Conservation (phyloP, 2,113 vertebrate genomes). For the Mustela nigripes region DNA sequence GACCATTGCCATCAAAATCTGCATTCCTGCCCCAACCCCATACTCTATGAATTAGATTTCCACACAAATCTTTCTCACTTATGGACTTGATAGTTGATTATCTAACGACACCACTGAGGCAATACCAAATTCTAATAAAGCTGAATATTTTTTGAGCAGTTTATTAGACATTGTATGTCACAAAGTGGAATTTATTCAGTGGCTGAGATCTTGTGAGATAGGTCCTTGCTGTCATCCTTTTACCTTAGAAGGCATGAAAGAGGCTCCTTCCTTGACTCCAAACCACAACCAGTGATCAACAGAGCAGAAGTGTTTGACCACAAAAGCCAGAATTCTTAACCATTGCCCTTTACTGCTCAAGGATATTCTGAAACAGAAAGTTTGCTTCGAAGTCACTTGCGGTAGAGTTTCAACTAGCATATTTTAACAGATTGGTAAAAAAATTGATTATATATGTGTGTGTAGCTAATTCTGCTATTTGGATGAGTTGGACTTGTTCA, state of each 20-base stretch:
- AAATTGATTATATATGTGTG: neutral
- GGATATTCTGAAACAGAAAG: neutral
- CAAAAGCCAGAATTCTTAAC: constrained; percentile 1
- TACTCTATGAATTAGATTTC: neutral
- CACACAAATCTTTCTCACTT: neutral
- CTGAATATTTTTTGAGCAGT: neutral
- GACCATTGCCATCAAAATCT: neutral
- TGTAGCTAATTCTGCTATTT: neutral
- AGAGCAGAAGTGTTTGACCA: neutral
- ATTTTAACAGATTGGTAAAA: neutral
- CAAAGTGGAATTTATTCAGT: neutral
- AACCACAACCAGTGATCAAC: neutral
- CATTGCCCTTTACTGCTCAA: neutral
- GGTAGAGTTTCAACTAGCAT: neutral
- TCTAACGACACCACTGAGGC: neutral
- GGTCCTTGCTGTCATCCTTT: neutral
- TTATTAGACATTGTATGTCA: neutral
- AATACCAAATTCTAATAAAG: neutral
- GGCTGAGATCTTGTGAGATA: neutral
- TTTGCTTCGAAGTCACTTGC: neutral
- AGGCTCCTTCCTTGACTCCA: neutral
- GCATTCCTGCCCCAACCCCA: neutral
- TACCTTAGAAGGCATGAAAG: neutral
- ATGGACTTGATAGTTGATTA: neutral
- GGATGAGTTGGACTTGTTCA: neutral